These are phyloP conservation scores for Heliocidaris tuberculata DNA, from an alignment of 35 echinoderm and acorn worm species.

Conservation along the genomic window DNA sequence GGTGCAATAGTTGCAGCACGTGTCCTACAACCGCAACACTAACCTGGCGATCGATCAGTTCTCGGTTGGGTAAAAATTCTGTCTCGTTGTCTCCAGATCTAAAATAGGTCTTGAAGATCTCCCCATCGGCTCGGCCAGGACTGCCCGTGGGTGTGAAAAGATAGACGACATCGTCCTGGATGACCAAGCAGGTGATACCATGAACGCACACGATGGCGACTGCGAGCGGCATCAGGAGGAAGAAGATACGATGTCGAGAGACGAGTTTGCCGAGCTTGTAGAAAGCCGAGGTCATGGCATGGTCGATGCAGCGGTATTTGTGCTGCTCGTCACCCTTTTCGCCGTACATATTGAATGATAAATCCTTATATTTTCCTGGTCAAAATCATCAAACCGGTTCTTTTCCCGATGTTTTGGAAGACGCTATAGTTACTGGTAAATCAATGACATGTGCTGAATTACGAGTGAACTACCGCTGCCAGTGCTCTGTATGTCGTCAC, in stretches of 20 bases:
- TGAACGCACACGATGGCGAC: constrained; percentile 56
- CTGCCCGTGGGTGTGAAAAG: constrained; percentile 81
- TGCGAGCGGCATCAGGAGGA: constrained; percentile 67
- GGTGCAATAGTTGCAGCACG: too few species aligned
- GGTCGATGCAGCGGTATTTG: constrained; percentile 66
- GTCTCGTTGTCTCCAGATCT: constrained; percentile 59
- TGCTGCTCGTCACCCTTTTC: background rate
- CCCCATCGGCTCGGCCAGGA: constrained; percentile 51
- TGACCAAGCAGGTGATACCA: constrained; percentile 41
- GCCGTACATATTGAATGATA: constrained; percentile 19
- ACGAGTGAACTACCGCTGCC: background rate
- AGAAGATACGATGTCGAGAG: constrained; percentile 69
- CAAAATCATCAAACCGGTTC: background rate
- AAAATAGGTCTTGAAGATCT: constrained; percentile 57
- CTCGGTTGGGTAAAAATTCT: constrained; percentile 83
- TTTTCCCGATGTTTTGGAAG: background rate
- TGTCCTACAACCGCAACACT: background rate
- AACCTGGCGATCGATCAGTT: constrained; percentile 52
- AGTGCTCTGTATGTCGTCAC: background rate
- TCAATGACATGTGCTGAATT: too few species aligned
- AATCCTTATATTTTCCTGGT: background rate
- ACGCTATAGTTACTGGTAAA: too few species aligned
- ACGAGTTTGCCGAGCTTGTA: constrained; percentile 75
- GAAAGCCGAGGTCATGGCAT: constrained; percentile 66
- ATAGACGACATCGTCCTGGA: constrained; percentile 64